Evolutionary conservation across 2,888 invertebrate species (phyloP), one percentile per base, ranked within the genome.

Genomic region (Calliphora vomitoria): DNA sequence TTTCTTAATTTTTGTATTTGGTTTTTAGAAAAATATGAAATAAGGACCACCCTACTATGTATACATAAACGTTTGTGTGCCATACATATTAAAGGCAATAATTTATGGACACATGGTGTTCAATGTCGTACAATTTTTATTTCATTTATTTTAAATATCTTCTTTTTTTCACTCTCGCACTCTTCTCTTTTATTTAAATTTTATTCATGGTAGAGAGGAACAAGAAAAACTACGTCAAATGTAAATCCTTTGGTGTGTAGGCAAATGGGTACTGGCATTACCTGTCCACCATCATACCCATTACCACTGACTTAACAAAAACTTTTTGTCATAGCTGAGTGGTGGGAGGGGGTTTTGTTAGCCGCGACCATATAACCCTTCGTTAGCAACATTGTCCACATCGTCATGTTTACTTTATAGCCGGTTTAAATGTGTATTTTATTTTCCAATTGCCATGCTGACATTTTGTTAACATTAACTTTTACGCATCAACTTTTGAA

Each of bases 401-500:
- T 55, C 31, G 18, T 31, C 41, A 58, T 83, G 44, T 83, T 53
- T 62, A 35, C 8, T 69, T 25, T 47, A 10, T 31, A n/a, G n/a
- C 47, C 18, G 44, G 31, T 62, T 62, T 64, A 11, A 31, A n/a
- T 69, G 18, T 71, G 69, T 86, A 25, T 53, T 82, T 79, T 64
- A 79, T 82, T 79, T 75, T 83, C 13, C 75, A 80, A 87, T 87
- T 80, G 86, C 66, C 80, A 58, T 71, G 71, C 76, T 87, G 86
- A 80, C 80, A 87, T 87, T 87, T 83, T 87, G 86, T 81, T 80
- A 87, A 87, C 83, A 86, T 86, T 83, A 75, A 86, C 86, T 80
- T 82, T 87, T 83, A 76, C 80, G 83, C 83, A 80, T 87, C 80
- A 83, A 87, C 83, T 83, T 83, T 71, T 53, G 13, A 79, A 83